Conservation (phyloP, 2,797 vertebrate genomes). For the Gymnothorax reevesii region DNA sequence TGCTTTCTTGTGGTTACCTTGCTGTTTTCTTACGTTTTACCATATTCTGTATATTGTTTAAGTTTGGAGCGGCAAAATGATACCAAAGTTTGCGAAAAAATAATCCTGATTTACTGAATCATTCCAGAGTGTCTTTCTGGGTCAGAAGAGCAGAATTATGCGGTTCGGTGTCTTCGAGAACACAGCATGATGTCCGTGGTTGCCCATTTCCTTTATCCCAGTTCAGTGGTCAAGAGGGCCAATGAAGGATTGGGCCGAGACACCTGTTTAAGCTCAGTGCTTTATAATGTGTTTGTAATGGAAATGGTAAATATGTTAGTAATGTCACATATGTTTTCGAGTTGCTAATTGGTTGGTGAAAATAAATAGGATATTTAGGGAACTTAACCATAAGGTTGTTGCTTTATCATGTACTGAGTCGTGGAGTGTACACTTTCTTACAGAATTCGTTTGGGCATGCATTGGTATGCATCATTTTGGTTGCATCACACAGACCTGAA, state of each 20-base stretch:
- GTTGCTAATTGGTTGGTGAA: not conserved
- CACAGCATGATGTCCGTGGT: not conserved
- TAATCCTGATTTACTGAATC: too few relatives aligned
- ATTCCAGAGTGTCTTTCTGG: too few relatives aligned
- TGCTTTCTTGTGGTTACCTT: too few relatives aligned
- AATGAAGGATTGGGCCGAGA: constrained; percentile 61
- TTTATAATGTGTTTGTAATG: not conserved
- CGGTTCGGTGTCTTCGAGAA: too few relatives aligned
- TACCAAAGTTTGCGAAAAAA: too few relatives aligned
- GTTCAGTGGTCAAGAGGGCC: constrained; percentile 73
- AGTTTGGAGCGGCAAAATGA: too few relatives aligned
- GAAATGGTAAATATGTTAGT: not conserved
- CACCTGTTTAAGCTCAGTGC: constrained; percentile 55
- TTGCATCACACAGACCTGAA: constrained; percentile 43
- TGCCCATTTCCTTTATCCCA: constrained; percentile 53
- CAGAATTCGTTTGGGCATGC: not conserved
- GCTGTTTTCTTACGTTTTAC: too few relatives aligned
- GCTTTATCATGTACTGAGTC: not conserved
- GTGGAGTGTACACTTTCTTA: not conserved
- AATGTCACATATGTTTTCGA: not conserved
- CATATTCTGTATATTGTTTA: too few relatives aligned
- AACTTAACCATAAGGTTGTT: not conserved
- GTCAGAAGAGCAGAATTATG: too few relatives aligned
- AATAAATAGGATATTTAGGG: constrained; percentile 8
- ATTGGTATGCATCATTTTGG: constrained; percentile 52